These are phyloP conservation scores for Cotesia vestalis DNA, from an alignment of 1,140 invertebrate genomes.

Conservation along the genomic window DNA sequence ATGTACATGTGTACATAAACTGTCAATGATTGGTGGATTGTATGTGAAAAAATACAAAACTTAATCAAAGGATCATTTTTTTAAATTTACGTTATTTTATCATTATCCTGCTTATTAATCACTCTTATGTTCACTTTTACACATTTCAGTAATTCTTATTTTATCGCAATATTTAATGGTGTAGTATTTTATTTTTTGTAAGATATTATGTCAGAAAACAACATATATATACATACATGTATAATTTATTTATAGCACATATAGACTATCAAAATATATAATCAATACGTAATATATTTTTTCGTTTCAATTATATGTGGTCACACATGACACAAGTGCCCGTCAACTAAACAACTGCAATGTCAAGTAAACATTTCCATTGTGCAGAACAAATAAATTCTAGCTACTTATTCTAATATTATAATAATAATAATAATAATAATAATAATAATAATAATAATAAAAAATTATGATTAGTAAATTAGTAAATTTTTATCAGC, in stretches of 20 bases:
- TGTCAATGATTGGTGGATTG: constrained; percentile 58
- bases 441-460: no score
- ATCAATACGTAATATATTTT: constrained; percentile 31
- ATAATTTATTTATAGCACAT: no score
- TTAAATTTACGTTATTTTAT: constrained; percentile 17
- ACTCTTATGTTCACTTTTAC: constrained; percentile 30
- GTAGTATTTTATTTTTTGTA: constrained; percentile 31
- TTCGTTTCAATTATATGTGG: constrained; percentile 53
- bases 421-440: no score
- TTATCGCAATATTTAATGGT: constrained; percentile 25
- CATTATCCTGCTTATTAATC: constrained; percentile 33
- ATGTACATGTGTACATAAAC: constrained; percentile 49
- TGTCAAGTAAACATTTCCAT: not conserved
- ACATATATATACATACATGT: no score
- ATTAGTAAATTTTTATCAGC: no score
- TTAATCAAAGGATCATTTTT: constrained; percentile 57
- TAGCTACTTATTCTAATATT: not conserved
- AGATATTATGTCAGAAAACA: no score
- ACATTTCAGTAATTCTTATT: constrained; percentile 40
- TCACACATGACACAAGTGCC: constrained; percentile 55
- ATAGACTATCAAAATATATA: no score
- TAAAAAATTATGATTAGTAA: no score
- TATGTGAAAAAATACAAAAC: constrained; percentile 66
- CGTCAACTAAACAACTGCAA: constrained; percentile 48
- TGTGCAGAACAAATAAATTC: constrained; percentile 1